Evolutionary conservation across 2,113 vertebrate species (phyloP), one percentile per base, ranked within the genome.

Genomic region (Emydura subglobosa): DNA sequence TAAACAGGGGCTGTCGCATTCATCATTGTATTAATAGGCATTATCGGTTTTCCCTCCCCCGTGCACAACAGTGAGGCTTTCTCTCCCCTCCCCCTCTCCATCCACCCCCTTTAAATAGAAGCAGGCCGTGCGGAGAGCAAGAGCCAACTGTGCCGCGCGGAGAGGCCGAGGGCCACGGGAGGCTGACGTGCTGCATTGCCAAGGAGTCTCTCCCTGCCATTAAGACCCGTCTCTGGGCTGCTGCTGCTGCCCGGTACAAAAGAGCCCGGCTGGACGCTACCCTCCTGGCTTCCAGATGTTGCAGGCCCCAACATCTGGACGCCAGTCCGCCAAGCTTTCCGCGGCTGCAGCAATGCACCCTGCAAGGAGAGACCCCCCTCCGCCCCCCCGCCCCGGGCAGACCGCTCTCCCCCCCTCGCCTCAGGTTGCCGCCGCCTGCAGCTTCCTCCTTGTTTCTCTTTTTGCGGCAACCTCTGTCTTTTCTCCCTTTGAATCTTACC

Each of bases 401-500:
- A 93, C 55, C 50, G 16, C 79, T 16, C 57, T 34, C 31, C 16
- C n/a, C n/a, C 39, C 31, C n/a, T 39, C 34, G 21, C 34, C 34
- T 22, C 17, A 21, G 65, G 34, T 17, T 39, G 65, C 65, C 65
- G 34, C 61, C 9, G 59, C 31, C 12, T 81, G 86, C 86, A 65
- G 61, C 61, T 65, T 65, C 86, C 89, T 82, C 53, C 59, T 31
- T 8, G 54, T 86, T 88, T 82, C 93, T 88, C 54, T 86, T 54
- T 34, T 79, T 82, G 54, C 81, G 21, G 57, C 83, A 54, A 61
- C 42, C 61, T 78, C 55, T 65, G 79, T 44, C 44, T 83, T 83
- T 25, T 72, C 91, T 76, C 87, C 54, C 88, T 42, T 42, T 49
- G 68, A 31, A 42, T 72, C 96, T 96, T 96, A 95, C 96, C 96